These are phyloP conservation scores for Chloromyia formosa DNA, from an alignment of 2,888 invertebrate species.

Conservation along the genomic window DNA sequence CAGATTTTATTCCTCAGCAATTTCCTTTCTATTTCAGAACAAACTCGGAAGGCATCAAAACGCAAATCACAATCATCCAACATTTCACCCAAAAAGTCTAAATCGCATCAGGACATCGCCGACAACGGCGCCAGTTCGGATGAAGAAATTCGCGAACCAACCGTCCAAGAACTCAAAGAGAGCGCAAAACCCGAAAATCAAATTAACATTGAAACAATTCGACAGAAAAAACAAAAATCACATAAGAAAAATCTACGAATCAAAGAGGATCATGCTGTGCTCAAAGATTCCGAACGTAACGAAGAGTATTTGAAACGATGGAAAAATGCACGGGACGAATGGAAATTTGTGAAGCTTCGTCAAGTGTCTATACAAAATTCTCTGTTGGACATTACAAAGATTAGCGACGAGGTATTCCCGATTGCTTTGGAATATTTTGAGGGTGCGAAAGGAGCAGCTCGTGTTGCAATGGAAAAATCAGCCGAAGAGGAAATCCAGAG, in stretches of 20 bases:
- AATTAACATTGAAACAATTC: conserved; percentile 68
- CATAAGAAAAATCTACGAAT: conserved; percentile 68
- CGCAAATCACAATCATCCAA: conserved; percentile 14
- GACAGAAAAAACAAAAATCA: conserved; percentile 73
- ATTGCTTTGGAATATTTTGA: conserved; percentile 76
- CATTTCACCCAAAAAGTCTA: not conserved
- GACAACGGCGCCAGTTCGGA: conserved; percentile 61
- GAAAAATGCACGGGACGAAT: conserved; percentile 74
- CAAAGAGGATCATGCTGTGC: conserved; percentile 66
- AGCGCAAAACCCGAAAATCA: conserved; percentile 60
- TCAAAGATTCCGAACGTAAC: conserved; percentile 70
- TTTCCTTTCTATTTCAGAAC: conserved; percentile 17
- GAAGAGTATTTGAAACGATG: conserved; percentile 76
- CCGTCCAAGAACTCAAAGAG: conserved; percentile 58
- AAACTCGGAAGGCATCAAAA: conserved; percentile 25
- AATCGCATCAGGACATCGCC: not conserved
- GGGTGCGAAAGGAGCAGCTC: conserved; percentile 73
- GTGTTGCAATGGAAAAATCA: conserved; percentile 70
- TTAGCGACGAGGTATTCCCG: conserved; percentile 73
- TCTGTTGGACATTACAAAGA: conserved; percentile 69
- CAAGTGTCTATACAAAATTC: conserved; percentile 81
- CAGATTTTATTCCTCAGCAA: too few species aligned
- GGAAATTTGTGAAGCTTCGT: conserved; percentile 83
- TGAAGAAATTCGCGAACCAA: conserved; percentile 57
- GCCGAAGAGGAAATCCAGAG: conserved; percentile 73